phyloP scores from a whole-genome alignment of 2,797 vertebrate species.

The Arrhamphus sclerolepis region DNA sequence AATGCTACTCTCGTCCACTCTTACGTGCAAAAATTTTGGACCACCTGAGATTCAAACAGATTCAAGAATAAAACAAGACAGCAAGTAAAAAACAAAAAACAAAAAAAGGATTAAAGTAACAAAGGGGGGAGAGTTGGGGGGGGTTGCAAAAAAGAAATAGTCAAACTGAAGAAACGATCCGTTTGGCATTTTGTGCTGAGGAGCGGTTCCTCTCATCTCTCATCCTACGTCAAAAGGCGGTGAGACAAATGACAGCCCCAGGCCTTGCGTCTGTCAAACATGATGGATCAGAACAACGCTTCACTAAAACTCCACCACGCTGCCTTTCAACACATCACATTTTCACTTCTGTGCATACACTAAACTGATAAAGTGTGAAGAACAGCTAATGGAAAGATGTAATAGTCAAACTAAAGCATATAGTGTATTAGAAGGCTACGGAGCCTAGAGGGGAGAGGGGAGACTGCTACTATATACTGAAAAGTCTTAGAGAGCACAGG shows the following conservation, averaged over 20 bases:
- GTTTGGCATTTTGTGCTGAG: conserved; percentile 72
- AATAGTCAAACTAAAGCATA: conserved; percentile 77
- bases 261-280: conserved; percentile 71
- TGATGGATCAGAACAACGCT: conserved; percentile 75
- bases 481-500: conserved; percentile 50
- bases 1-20: conserved; percentile 2
- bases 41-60: not conserved
- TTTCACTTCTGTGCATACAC: conserved; percentile 74
- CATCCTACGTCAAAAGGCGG: conserved; percentile 53
- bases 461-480: conserved; percentile 49
- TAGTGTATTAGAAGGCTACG: conserved; percentile 70
- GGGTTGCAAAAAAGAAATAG: conserved; percentile 41
- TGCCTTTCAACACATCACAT: conserved; percentile 69
- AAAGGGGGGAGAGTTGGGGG: not conserved
- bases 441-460: conserved; percentile 67
- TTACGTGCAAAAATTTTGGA: conserved; percentile 12
- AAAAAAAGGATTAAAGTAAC: conserved; percentile 13
- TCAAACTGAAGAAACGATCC: conserved; percentile 62
- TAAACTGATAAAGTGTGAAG: conserved; percentile 74
- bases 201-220: conserved; percentile 66
- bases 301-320: conserved; percentile 61
- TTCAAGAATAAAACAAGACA: conserved; percentile 14
- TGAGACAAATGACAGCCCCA: conserved; percentile 71
- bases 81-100: not conserved
- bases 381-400: conserved; percentile 73